Conservation (phyloP, 2,888 invertebrate species). For the Syritta pipiens region DNA sequence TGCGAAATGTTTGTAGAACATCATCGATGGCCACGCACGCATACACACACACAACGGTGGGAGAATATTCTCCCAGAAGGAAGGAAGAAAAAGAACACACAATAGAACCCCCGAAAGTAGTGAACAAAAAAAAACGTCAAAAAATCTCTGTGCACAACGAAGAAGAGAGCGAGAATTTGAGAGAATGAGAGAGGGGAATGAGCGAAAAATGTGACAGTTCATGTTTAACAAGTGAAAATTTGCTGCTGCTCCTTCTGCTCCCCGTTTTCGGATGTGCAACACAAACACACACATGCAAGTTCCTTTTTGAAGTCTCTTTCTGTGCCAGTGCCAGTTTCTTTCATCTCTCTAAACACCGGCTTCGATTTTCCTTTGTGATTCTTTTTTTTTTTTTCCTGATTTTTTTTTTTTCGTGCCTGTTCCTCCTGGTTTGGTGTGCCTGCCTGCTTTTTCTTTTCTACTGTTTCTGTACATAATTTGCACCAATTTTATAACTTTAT, state of each 20-base stretch:
- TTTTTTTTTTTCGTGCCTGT: not conserved
- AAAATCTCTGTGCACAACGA: too few species aligned
- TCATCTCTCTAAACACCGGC: conserved; percentile 33
- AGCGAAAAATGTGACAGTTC: conserved; percentile 35
- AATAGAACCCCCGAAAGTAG: not conserved
- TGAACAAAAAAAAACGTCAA: not conserved
- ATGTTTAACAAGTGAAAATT: conserved; percentile 41
- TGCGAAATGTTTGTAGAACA: conserved; percentile 33
- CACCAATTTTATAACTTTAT: conserved; percentile 29
- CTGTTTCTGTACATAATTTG: conserved; percentile 19
- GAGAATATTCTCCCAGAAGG: not conserved
- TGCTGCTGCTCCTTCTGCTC: too few species aligned
- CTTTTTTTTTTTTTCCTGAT: not conserved
- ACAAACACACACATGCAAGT: not conserved
- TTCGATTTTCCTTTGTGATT: conserved; percentile 41
- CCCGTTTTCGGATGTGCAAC: too few species aligned
- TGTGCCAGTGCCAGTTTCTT: conserved; percentile 6
- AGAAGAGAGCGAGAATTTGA: conserved; percentile 2
- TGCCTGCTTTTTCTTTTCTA: not conserved
- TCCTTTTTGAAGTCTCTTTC: not conserved
- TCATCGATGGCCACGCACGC: not conserved
- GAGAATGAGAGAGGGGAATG: conserved; percentile 1
- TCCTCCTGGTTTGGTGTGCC: conserved; percentile 1
- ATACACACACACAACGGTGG: not conserved
- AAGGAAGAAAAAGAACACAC: conserved; percentile 11